Evolutionary conservation across 2,113 vertebrate species (phyloP).

Genomic region (Crotophaga sulcirostris): DNA sequence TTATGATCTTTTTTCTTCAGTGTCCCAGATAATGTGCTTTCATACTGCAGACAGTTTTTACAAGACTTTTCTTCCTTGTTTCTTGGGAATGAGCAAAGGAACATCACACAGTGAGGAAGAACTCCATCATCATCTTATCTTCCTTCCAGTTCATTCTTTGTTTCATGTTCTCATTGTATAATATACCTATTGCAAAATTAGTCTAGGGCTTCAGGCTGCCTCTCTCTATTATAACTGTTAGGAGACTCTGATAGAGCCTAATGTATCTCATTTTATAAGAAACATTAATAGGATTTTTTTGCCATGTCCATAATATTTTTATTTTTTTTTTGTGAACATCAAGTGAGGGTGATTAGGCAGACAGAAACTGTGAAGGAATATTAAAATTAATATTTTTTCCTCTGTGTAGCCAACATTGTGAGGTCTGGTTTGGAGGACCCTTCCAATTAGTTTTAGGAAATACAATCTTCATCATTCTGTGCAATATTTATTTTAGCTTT

Average conservation of each 20-base stretch:
- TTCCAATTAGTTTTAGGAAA: background rate
- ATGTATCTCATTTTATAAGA: background rate
- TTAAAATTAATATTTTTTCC: background rate
- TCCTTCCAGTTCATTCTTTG: background rate
- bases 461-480: background rate
- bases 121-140: background rate
- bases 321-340: background rate
- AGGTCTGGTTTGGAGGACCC: background rate
- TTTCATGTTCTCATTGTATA: background rate
- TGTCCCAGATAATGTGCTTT: conserved; percentile 51
- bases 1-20: background rate
- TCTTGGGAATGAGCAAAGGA: conserved; percentile 24
- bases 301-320: background rate
- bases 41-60: conserved; percentile 4
- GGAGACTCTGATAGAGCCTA: background rate
- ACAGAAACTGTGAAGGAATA: background rate
- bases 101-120: background rate
- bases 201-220: background rate
- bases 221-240: background rate
- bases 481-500: background rate
- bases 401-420: background rate
- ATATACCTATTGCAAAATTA: background rate
- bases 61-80: conserved; percentile 4
- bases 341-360: background rate
- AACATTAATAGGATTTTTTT: background rate